Percentiles rank a stretch among this genome's conserved stretches.
phyloP scores from a whole-genome alignment of 92 coral and sea anemone genomes.

The Micromussa lordhowensis region DNA sequence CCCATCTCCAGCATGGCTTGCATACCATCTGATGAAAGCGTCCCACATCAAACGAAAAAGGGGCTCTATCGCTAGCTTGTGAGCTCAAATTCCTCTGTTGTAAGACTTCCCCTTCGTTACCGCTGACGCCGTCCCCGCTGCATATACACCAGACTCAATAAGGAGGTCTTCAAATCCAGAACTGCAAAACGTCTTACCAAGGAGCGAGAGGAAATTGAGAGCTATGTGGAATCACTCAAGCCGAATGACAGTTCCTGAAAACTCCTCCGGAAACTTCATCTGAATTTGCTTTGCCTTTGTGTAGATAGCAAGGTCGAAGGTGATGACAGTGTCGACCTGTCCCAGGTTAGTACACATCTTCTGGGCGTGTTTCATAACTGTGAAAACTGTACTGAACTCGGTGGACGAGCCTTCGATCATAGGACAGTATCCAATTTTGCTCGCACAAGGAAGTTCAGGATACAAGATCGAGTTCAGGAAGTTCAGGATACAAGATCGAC shows the following conservation, averaged over 20 bases:
- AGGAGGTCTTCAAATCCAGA: slow-evolving; percentile 51
- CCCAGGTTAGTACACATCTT: slow-evolving; percentile 35
- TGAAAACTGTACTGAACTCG: slow-evolving; percentile 72
- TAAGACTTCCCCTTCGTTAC: slow-evolving; percentile 33
- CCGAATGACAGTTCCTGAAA: slow-evolving; percentile 53
- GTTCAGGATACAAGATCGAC: background rate
- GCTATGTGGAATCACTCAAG: slow-evolving; percentile 64
- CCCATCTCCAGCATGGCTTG: background rate
- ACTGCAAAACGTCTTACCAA: slow-evolving; percentile 51
- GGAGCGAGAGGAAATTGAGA: slow-evolving; percentile 51
- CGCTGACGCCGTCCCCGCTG: slow-evolving; percentile 30
- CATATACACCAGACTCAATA: slow-evolving; percentile 57
- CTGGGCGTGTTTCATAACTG: slow-evolving; percentile 68
- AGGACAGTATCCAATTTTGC: slow-evolving; percentile 74
- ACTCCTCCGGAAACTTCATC: slow-evolving; percentile 53
- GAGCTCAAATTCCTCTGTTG: slow-evolving; percentile 43
- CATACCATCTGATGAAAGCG: background rate
- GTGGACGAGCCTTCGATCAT: slow-evolving; percentile 63
- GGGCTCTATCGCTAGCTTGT: slow-evolving; percentile 25
- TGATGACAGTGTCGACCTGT: slow-evolving; percentile 51
- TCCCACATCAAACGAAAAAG: slow-evolving; percentile 4
- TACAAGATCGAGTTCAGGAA: no score
- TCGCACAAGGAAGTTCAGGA: slow-evolving; percentile 34
- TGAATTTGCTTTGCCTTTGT: slow-evolving; percentile 67
- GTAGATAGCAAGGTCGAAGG: slow-evolving; percentile 63